Evolutionary conservation across 2,888 invertebrate genomes (phyloP).

Genomic region (Brenthis hecate): DNA sequence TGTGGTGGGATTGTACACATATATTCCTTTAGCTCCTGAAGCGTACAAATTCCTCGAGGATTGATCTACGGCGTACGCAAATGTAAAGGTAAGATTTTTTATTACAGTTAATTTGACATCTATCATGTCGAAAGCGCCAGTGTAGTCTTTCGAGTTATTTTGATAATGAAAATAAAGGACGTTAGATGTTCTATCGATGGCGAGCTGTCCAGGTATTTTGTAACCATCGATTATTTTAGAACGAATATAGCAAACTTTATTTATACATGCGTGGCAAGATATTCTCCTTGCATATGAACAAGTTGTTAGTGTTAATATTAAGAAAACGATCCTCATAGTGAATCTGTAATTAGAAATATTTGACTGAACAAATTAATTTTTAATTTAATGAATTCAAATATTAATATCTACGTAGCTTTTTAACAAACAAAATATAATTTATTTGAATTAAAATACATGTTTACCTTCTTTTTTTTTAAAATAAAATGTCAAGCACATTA

Average conservation of each 20-base stretch:
- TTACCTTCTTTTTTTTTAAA: background rate
- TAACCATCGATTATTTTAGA: slow-evolving; percentile 52
- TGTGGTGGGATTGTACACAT: slow-evolving; percentile 51
- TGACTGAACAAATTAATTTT: too few relatives aligned
- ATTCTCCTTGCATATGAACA: slow-evolving; percentile 36
- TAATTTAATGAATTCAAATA: too few relatives aligned
- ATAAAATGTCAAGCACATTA: background rate
- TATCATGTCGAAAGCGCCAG: slow-evolving; percentile 58
- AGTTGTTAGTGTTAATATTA: slow-evolving; percentile 39
- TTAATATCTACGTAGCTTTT: background rate
- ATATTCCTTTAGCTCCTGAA: slow-evolving; percentile 59
- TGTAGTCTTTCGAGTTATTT: slow-evolving; percentile 52
- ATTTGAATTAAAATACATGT: background rate
- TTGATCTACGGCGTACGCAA: slow-evolving; percentile 62
- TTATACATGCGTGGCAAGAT: slow-evolving; percentile 62
- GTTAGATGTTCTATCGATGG: slow-evolving; percentile 59
- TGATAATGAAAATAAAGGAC: slow-evolving; percentile 64
- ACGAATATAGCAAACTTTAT: slow-evolving; percentile 59
- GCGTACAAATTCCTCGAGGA: slow-evolving; percentile 56
- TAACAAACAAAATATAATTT: background rate
- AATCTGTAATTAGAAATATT: slow-evolving; percentile 25
- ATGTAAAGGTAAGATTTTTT: slow-evolving; percentile 58
- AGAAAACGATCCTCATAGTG: slow-evolving; percentile 44
- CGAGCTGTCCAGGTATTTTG: slow-evolving; percentile 62
- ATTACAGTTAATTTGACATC: slow-evolving; percentile 51